Percentiles rank a stretch among this genome's conserved stretches.
These are phyloP conservation scores for Promerops cafer DNA, from an alignment of 2,113 vertebrate genomes.

Conservation along the genomic window DNA sequence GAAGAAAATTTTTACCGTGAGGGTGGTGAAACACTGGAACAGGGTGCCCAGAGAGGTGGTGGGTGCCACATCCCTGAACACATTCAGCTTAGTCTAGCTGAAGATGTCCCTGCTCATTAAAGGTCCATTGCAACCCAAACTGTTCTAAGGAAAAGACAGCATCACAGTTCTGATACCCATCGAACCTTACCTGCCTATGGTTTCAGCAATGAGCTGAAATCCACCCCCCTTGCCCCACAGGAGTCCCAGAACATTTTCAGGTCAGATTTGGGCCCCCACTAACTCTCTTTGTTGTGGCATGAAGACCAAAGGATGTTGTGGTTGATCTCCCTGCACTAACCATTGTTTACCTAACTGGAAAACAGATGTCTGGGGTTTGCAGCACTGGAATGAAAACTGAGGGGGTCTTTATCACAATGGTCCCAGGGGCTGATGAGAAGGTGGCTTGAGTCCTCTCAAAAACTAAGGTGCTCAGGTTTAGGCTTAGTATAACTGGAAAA, in stretches of 20 bases:
- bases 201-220: neutral
- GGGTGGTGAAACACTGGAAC: neutral
- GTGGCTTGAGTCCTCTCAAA: neutral
- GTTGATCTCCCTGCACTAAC: neutral
- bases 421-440: neutral
- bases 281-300: neutral
- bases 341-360: neutral
- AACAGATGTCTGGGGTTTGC: neutral
- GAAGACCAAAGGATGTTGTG: neutral
- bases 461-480: neutral
- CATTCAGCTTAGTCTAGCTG: neutral
- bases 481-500: neutral
- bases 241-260: neutral
- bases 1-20: neutral
- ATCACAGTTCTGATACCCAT: neutral
- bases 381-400: neutral
- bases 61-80: neutral
- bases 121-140: neutral
- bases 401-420: neutral
- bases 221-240: fast-evolving
- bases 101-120: neutral
- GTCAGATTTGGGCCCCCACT: neutral
- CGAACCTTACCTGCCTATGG: neutral
- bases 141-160: neutral
- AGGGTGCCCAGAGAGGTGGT: neutral